Evolutionary conservation across 2,797 vertebrate species (phyloP), one percentile per base, ranked within the genome.

Genomic region (Sebastes baramenuke): DNA sequence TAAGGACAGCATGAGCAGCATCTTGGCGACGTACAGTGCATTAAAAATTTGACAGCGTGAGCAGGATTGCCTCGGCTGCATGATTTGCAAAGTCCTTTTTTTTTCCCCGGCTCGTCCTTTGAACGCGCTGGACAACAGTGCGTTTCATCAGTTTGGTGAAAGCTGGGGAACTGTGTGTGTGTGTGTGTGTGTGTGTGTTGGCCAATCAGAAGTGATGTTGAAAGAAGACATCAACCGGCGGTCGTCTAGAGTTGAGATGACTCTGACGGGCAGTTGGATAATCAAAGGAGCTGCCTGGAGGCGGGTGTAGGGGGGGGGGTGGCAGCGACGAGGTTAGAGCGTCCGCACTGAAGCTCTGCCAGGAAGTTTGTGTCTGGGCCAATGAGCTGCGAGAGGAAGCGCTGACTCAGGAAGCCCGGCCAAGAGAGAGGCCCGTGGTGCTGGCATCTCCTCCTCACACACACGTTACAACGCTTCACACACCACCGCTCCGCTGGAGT

Each of bases 381-480:
- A 92, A 83, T 84, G 90, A 93, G 93, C 87, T 87, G 80, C 60
- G 89, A 85, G 81, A 90, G 93, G 85, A 93, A 93, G 89, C 74
- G 94, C 95, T 94, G 95, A 96, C 90, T 95, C 95, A 96, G 95
- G 91, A 94, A 71, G 81, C 85, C 87, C 59, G 75, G 91, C 92
- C 91, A 94, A 92, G 90, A 93, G 93, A 93, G 93, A 86, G 92
- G 86, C 89, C 90, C 81, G 77, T 93, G 89, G 90, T 87, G 93
- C 81, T 95, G 94, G 92, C 94, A 94, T 90, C 89, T 91, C 83
- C 77, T 88, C 87, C 78, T 75, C 80, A 22, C 78, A 87, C 87
- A 85, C 82, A 80, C 81, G 38, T 76, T 75, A 87, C 87, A 84
- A 69, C 49, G 80, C 80, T 82, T 84, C 88, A 88, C 83, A 91